Evolutionary conservation across 2,797 vertebrate genomes (phyloP), one percentile per base, ranked within the genome.

Genomic region (Dermochelys coriacea): DNA sequence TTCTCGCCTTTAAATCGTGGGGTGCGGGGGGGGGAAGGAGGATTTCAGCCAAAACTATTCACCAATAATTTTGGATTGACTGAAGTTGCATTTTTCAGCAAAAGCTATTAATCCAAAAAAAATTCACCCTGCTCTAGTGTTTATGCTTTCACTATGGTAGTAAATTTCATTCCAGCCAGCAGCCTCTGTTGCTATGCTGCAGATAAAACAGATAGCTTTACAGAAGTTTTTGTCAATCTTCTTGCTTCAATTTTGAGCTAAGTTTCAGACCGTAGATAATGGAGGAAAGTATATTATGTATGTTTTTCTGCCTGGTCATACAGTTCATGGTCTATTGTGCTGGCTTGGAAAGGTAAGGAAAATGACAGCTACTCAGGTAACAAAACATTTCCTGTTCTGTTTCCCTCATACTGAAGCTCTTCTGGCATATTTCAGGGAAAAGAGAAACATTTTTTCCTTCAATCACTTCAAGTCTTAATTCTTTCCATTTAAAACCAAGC

Each of bases 301-400:
- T 91, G 77, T 94, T 94, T 59, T 96, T 74, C 80, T 88, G 89
- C 34, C 87, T 5, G n/a, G 18, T 68, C 71, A 75, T 19, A 47
- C 41, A 16, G 25, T 75, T 75, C n/a, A 64, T 77, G 9, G 2
- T 95, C 93, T 93, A 91, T 93, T 94, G 52, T 88, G 57, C 59
- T 87, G 93, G 52, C 61, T 94, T 90, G 52, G 4, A 41, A 93
- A 89, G 34, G 12, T 80, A 86, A 52, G 83, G 54, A 57, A 49
- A 80, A 80, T 84, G 74, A 84, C 64, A 93, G 78, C 68, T 95
- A 37, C 51, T 79, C 75, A 83, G 11, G 71, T 93, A 95, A 95
- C 91, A 51, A 91, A 91, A 86, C 86, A 78, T 96, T 88, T 95
- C 94, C 83, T 95, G 86, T 91, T 97, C 88, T 95, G 85, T 91